Conservation (phyloP, 2,888 invertebrate genomes). For the Ecliptopera silaceata region DNA sequence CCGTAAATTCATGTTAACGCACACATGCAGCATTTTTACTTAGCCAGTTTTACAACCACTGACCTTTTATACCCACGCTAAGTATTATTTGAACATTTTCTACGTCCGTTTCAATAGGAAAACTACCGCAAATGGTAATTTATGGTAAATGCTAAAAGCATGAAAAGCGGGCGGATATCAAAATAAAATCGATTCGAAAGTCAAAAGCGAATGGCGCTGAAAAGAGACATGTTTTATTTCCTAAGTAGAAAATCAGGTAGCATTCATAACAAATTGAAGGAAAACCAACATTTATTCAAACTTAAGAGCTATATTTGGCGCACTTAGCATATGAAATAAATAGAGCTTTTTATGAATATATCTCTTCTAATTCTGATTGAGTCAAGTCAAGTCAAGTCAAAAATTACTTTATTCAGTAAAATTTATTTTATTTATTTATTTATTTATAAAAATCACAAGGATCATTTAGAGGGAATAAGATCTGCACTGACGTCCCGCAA, state of each 20-base stretch:
- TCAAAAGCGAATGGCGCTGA: constrained; percentile 11
- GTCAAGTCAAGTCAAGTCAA: too few relatives aligned
- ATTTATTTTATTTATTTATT: too few relatives aligned
- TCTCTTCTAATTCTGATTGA: too few relatives aligned
- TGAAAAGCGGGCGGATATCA: constrained; percentile 9
- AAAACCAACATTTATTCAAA: constrained; percentile 9
- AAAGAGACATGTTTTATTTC: constrained; percentile 17
- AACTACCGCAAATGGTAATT: constrained; percentile 7
- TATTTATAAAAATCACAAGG: too few relatives aligned
- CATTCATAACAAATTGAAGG: constrained; percentile 13
- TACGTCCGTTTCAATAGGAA: not conserved
- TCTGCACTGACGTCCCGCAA: too few relatives aligned
- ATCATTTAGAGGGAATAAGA: too few relatives aligned
- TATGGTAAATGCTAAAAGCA: constrained; percentile 12
- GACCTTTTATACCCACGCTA: not conserved
- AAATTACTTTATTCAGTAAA: too few relatives aligned
- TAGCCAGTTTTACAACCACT: constrained; percentile 8
- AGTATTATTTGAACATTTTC: constrained; percentile 6
- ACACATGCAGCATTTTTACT: constrained; percentile 5
- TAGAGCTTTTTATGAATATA: too few relatives aligned
- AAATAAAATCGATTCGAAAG: constrained; percentile 17
- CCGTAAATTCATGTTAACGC: constrained; percentile 20
- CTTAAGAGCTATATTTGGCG: not conserved
- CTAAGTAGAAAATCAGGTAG: constrained; percentile 16
- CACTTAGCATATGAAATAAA: too few relatives aligned